phyloP scores from a whole-genome alignment of 2,797 vertebrate species.

The Neosilurus hyrtlii region DNA sequence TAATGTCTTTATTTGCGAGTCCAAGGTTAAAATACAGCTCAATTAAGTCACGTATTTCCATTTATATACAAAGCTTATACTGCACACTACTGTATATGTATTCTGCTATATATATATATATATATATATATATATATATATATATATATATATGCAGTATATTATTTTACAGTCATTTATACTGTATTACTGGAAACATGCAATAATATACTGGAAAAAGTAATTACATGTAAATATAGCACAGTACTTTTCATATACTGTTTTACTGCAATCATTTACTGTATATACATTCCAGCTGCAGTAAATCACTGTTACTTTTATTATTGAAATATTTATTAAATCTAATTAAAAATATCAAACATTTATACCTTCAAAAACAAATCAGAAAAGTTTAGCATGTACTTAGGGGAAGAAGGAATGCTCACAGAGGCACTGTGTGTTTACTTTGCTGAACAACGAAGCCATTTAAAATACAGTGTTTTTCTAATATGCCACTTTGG shows the following conservation, averaged over 20 bases:
- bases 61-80: too few species aligned
- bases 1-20: too few species aligned
- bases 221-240: neutral
- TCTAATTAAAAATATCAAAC: neutral
- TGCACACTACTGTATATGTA: too few species aligned
- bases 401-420: neutral
- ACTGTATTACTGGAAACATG: neutral
- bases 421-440: neutral
- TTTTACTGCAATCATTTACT: neutral
- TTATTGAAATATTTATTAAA: too few species aligned
- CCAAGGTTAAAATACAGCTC: too few species aligned
- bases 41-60: too few species aligned
- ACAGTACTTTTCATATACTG: neutral
- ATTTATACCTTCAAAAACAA: neutral
- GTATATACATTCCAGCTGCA: neutral
- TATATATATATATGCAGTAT: too few species aligned
- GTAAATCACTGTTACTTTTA: neutral
- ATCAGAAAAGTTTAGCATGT: neutral
- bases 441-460: neutral
- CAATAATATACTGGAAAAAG: neutral
- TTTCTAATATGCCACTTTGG: constrained; percentile 17
- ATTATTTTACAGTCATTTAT: neutral
- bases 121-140: too few species aligned
- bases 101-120: too few species aligned
- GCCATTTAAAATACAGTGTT: constrained; percentile 30